Evolutionary conservation across 2,888 invertebrate species (phyloP), one percentile per base, ranked within the genome.

Genomic region (Andrena chrysosceles): DNA sequence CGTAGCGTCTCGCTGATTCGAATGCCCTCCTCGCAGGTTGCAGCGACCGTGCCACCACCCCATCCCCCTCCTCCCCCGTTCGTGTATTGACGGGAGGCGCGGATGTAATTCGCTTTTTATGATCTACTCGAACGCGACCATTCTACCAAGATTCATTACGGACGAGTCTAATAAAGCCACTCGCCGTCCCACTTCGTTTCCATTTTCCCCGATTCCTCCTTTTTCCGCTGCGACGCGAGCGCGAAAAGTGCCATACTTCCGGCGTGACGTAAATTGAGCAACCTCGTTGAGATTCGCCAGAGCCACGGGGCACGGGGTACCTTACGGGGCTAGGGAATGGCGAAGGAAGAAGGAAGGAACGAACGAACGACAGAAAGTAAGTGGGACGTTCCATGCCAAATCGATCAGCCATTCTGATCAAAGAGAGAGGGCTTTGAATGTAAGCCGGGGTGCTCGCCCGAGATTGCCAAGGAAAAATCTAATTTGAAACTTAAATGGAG

Each of bases 401-500:
- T 88, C 89, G 88, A 88, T 88, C 88, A 87, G 86, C 77, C 86
- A 81, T 87, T 82, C 87, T 83, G 86, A 89, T 89, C 87, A 86
- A 88, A 89, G 87, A 62, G 87, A 64, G 83, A 84, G 84, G 80
- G 76, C 87, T 84, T 76, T 83, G 84, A 81, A 80, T 84, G 89
- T 85, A 89, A 89, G 86, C 82, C 77, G 81, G 16, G 80, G 83
- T 62, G 82, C 81, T 77, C 78, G 71, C 48, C 75, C 75, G 84
- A 83, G 81, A 81, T 81, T 86, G 89, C 85, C 80, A 71, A 70
- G 84, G 89, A 89, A 89, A 88, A 88, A 89, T 88, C 87, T 89
- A 87, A 88, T 88, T 88, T 89, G 85, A 85, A 87, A 88, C 84
- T 87, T 88, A 88, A 88, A 86, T 87, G 89, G 80, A 81, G 77